Evolutionary conservation across 2,888 invertebrate genomes (phyloP), one percentile per base, ranked within the genome.

Genomic region (Gerris lacustris): DNA sequence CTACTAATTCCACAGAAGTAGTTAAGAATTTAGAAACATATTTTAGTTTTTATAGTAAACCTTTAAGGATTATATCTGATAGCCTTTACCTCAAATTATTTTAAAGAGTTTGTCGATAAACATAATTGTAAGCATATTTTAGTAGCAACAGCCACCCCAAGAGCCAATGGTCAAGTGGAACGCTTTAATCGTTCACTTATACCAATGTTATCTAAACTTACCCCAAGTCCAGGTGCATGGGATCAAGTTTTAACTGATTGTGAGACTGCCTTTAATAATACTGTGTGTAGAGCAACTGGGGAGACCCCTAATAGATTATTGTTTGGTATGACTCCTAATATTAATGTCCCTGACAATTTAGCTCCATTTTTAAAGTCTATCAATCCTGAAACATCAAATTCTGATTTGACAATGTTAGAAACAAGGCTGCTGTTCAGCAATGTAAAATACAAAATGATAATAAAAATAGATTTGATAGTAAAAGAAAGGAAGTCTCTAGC

Each of bases 161-260:
- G 44, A 11, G 69, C 64, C 2, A 66, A 69, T 18, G 69, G 69
- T 2, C n/a, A n/a, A n/a, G 63, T 69, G 9, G 69, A 69, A 18
- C 43, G 66, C 11, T 6, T 69, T 11, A 63, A 69, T 45, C 17
- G 45, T 9, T 31, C 6, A 6, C 18, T 69, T 9, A 45, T 17
- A 5, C 69, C 69, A 15, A 69, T 69, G 69, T n/a, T 69, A 5
- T 7, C 69, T 44, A 66, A 69, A 45, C n/a, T 66, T 69, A 17
- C 6, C 5, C 4, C 18, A 47, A 7, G 47, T 7, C 11, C 47
- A 6, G 11, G 18, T 44, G 17, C 43, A 7, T 69, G 69, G 69
- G 69, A 69, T 66, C 2, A 44, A 11, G 6, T 45, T 44, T 66
- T 69, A 7, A 5, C 5, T 45, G 45, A 69, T 17, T 6, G 6